phyloP scores from a whole-genome alignment of 2,113 vertebrate genomes.

The Pholis gunnellus region DNA sequence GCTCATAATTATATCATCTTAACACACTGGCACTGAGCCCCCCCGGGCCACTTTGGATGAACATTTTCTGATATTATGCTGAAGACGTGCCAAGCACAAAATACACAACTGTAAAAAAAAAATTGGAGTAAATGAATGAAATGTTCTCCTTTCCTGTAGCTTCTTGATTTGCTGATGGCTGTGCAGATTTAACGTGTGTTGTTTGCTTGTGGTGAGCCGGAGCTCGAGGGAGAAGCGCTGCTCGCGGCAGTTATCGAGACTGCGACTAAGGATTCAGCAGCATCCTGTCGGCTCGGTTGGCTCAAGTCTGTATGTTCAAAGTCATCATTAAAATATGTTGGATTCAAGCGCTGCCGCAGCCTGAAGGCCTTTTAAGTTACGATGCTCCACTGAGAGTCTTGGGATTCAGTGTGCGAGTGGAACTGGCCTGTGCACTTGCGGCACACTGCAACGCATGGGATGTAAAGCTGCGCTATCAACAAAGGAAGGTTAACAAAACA shows the following conservation, averaged over 20 bases:
- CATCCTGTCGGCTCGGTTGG: conserved; percentile 10
- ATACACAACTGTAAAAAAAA: background rate
- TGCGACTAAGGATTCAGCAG: background rate
- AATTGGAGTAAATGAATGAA: conserved; percentile 3
- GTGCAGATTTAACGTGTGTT: background rate
- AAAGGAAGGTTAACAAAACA: background rate
- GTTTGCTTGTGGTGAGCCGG: conserved; percentile 14
- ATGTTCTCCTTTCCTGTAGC: background rate
- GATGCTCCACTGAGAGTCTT: background rate
- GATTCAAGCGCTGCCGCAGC: background rate
- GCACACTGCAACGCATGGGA: background rate
- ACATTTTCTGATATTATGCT: conserved; percentile 18
- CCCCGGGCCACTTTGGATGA: background rate
- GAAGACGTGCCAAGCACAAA: conserved; percentile 8
- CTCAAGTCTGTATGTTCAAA: background rate
- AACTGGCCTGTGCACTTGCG: background rate
- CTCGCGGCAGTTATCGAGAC: conserved; percentile 4
- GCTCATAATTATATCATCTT: conserved; percentile 47
- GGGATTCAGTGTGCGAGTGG: background rate
- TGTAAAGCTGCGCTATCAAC: background rate
- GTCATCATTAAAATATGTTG: conserved; percentile 6
- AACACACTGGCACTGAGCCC: conserved; percentile 25
- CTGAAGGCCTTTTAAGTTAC: background rate
- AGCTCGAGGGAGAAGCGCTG: conserved; percentile 16
- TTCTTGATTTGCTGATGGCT: conserved; percentile 9